Conservation (phyloP, 2,797 vertebrate species). For the Bufotes viridis region DNA sequence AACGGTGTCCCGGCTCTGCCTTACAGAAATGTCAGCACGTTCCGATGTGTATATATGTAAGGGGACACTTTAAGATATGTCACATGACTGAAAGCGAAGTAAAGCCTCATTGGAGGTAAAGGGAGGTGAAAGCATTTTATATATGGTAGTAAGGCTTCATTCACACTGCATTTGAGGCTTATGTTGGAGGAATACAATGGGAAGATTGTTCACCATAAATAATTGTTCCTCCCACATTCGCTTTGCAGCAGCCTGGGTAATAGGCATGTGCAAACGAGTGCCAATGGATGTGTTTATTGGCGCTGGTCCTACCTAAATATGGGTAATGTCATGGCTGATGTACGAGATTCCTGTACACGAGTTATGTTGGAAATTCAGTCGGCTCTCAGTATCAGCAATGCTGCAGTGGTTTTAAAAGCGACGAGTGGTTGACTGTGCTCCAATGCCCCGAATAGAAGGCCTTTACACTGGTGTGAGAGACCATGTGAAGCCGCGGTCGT, state of each 20-base stretch:
- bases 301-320: not conserved
- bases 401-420: slow-evolving; percentile 35
- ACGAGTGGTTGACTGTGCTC: slow-evolving; percentile 37
- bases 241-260: too few species aligned
- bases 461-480: slow-evolving; percentile 52
- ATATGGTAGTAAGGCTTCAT: too few species aligned
- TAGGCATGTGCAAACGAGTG: too few species aligned
- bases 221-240: too few species aligned
- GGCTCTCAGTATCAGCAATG: slow-evolving; percentile 29
- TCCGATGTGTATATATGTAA: not conserved
- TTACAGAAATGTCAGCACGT: slow-evolving; percentile 57
- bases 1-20: slow-evolving; percentile 56
- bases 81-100: not conserved
- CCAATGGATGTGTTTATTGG: too few species aligned
- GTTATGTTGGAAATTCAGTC: not conserved
- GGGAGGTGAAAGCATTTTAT: too few species aligned
- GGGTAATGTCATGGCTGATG: not conserved
- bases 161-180: too few species aligned
- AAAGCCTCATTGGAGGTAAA: not conserved
- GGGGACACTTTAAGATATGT: not conserved
- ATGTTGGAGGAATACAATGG: too few species aligned
- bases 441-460: slow-evolving; percentile 38
- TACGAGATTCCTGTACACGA: slow-evolving; percentile 25
- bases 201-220: too few species aligned
- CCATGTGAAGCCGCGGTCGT: not conserved